Base-by-base conservation (phyloP, 1,140 invertebrate genomes). In the Megathymus violae region DNA sequence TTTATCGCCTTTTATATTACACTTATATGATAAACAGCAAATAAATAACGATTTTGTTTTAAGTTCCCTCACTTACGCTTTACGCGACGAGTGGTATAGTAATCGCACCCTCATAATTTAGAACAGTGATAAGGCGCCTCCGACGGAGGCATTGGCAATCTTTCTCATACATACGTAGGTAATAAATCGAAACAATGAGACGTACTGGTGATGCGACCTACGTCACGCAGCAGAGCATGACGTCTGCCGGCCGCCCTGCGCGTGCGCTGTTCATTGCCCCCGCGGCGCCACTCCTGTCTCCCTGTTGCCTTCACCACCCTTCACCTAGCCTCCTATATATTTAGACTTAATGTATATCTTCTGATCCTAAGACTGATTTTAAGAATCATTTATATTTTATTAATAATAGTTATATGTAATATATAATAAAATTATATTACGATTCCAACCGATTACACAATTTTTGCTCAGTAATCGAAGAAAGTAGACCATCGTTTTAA, bases 181-280 rank as follows among this genome's bases (percentile, higher is more conserved):
- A 69, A 67, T 65, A 67, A 72, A 74, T 76, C 47, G 72, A 74
- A 68, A 76, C 73, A 74, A 78, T 80, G 65, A 73, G 67, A 48
- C 64, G 67, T 61, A 66, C 34, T 54, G 27, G 38, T 46, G 54
- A 36, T 27, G 58, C 52, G 50, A 74, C 68, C 67, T 69, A 82
- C 78, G 80, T 82, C 80, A 81, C 71, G 50, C 47, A 41, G 51
- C 72, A 46, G 76, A 75, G 65, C 78, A 62, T 85, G 82, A 82
- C 82, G 82, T 80, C 71, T 64, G 63, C 47, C 43, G 5, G 19
- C 27, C 67, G 61, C 65, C 65, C 70, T 65, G 52, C 76, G 71
- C 67, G 34, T 71, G 61, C 79, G 36, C 70, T 62, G 54, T 58
- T 58, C 54, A 58, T 58, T 58, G 54, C 54, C 56, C 64, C 47